Evolutionary conservation across 2,113 vertebrate genomes (phyloP).

Genomic region (Anoplopoma fimbria): DNA sequence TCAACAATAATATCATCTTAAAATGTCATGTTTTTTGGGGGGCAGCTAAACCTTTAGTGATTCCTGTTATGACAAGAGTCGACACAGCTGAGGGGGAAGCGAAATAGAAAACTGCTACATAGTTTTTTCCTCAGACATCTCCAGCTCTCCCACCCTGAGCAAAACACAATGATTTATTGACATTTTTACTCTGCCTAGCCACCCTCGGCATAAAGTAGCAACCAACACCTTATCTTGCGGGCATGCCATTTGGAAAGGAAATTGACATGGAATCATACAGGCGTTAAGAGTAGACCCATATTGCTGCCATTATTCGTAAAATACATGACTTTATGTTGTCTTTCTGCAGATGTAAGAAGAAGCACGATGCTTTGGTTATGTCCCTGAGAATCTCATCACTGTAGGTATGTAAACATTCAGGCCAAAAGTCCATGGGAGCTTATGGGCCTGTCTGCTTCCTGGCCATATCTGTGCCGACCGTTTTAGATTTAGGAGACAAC

Average conservation of each 20-base stretch:
- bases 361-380: too few relatives aligned
- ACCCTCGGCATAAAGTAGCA: constrained; percentile 62
- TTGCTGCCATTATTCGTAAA: constrained; percentile 58
- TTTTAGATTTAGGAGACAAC: constrained; percentile 64
- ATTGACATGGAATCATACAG: constrained; percentile 66
- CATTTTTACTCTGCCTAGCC: constrained; percentile 74
- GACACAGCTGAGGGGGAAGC: constrained; percentile 69
- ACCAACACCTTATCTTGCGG: constrained; percentile 68
- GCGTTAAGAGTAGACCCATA: constrained; percentile 64
- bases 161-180: constrained; percentile 80
- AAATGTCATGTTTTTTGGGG: constrained; percentile 74
- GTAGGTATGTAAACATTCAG: constrained; percentile 31
- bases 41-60: constrained; percentile 60
- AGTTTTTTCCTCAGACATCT: constrained; percentile 65
- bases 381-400: constrained; percentile 39
- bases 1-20: constrained; percentile 71
- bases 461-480: constrained; percentile 34
- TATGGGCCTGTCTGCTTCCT: constrained; percentile 37
- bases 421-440: constrained; percentile 36
- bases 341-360: constrained; percentile 24
- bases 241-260: constrained; percentile 55
- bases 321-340: constrained; percentile 31
- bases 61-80: constrained; percentile 57
- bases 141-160: constrained; percentile 60
- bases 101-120: constrained; percentile 63